Conservation (phyloP, 2,113 vertebrate genomes). For the Philantomba maxwellii region DNA sequence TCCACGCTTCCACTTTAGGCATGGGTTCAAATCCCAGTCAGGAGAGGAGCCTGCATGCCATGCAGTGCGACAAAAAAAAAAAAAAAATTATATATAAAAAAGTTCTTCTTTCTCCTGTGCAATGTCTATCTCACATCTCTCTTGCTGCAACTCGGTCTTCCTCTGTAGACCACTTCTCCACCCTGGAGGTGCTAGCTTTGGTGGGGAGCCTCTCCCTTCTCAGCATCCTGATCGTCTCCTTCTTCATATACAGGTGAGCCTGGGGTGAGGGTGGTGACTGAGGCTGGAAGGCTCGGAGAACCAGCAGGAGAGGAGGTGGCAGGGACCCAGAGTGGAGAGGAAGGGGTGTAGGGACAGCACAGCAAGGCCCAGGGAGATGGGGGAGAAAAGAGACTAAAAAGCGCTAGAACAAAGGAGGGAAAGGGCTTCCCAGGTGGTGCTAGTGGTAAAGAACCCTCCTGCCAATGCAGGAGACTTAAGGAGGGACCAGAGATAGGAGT, state of each 20-base stretch:
- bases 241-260: conserved; percentile 91
- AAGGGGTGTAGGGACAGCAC: neutral
- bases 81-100: neutral
- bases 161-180: conserved; percentile 82
- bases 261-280: fast-evolving
- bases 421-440: neutral
- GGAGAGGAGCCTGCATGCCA: neutral
- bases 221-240: conserved; percentile 81
- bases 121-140: neutral
- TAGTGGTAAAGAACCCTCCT: neutral
- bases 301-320: neutral
- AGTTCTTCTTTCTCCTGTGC: neutral
- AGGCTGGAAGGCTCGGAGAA: neutral
- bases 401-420: neutral
- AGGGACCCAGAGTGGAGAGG: neutral
- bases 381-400: neutral
- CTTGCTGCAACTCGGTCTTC: neutral
- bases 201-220: conserved; percentile 87
- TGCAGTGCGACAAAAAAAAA: neutral
- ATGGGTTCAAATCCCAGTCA: neutral
- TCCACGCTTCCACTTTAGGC: neutral
- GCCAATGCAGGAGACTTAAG: neutral
- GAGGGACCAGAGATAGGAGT: too few species aligned
- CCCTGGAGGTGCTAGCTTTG: conserved; percentile 89
- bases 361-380: neutral